Conservation (phyloP, 2,113 vertebrate species). For the Odontophorus gujanensis region DNA sequence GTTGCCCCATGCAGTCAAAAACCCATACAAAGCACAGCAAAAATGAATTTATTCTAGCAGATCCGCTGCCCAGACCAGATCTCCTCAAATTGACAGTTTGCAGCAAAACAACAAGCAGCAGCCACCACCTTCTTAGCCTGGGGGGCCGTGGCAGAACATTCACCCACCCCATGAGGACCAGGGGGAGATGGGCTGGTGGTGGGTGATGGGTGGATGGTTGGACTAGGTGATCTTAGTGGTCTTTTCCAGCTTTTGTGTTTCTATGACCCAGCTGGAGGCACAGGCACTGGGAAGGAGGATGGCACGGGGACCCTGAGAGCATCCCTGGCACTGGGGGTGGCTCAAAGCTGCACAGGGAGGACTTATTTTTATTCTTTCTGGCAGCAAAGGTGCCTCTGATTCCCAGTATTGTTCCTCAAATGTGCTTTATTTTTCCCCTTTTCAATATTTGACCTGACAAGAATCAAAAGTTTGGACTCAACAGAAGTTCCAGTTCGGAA, state of each 20-base stretch:
- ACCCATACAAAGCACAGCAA: not conserved
- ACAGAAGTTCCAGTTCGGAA: constrained; percentile 3
- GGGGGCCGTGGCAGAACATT: rapidly evolving
- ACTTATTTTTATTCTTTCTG: not conserved
- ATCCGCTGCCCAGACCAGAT: rapidly evolving
- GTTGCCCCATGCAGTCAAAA: not conserved
- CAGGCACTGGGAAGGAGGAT: rapidly evolving
- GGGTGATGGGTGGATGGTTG: no score
- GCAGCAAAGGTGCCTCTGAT: not conserved
- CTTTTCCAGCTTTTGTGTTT: no score
- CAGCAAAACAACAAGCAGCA: not conserved
- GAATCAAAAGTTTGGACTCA: constrained; percentile 13
- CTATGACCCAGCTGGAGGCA: not conserved
- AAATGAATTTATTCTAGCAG: rapidly evolving
- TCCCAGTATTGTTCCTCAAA: not conserved
- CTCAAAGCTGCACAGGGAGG: not conserved
- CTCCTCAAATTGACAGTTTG: not conserved
- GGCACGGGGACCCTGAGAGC: rapidly evolving
- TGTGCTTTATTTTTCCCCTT: not conserved
- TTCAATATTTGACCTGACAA: not conserved
- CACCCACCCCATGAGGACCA: not conserved
- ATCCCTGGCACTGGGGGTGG: not conserved
- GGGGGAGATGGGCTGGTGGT: no score
- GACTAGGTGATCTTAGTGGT: no score
- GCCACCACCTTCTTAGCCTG: no score